A percentile compares a stretch with the other conserved stretches of the same genome.
phyloP scores from a whole-genome alignment of 92 coral and sea anemone genomes.

The Actinernus sp. region DNA sequence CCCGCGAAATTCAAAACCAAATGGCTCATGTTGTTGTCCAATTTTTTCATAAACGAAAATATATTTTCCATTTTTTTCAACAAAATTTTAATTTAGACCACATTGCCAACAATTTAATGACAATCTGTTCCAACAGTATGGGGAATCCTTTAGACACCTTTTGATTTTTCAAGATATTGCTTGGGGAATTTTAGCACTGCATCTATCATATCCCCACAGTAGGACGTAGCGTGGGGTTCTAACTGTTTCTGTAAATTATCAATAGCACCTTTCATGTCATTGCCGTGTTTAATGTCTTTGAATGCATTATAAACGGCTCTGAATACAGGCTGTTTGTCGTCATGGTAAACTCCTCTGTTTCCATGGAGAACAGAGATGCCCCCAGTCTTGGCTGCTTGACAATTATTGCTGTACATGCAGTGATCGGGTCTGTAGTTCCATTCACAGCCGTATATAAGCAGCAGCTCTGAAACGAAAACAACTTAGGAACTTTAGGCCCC shows the following conservation, averaged over 20 bases:
- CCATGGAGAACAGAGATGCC: conserved; percentile 98
- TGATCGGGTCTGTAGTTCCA: conserved; percentile 99
- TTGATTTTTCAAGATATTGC: background rate
- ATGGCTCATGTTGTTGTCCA: too few relatives aligned
- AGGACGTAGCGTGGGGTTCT: conserved; percentile 31
- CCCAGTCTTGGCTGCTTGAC: conserved; percentile 64
- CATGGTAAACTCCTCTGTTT: conserved; percentile 85
- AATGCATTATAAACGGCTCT: conserved; percentile 71
- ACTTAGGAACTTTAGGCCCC: background rate
- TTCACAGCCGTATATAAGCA: conserved; percentile 81
- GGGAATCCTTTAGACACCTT: background rate
- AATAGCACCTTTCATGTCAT: conserved; percentile 26
- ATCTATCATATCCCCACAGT: conserved; percentile 68
- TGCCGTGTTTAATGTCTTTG: conserved; percentile 67
- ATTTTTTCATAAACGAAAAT: too few relatives aligned
- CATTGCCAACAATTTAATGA: too few relatives aligned
- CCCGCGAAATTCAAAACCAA: too few relatives aligned
- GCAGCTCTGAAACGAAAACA: conserved; percentile 51
- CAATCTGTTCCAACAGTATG: too few relatives aligned
- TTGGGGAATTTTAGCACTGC: conserved; percentile 57
- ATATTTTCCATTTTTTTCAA: too few relatives aligned
- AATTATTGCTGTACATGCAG: conserved; percentile 94
- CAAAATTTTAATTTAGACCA: too few relatives aligned
- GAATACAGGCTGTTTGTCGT: conserved; percentile 74
- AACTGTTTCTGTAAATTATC: conserved; percentile 34